These are phyloP conservation scores for Coregonus suidteri DNA, from an alignment of 2,797 vertebrate species.

Conservation along the genomic window DNA sequence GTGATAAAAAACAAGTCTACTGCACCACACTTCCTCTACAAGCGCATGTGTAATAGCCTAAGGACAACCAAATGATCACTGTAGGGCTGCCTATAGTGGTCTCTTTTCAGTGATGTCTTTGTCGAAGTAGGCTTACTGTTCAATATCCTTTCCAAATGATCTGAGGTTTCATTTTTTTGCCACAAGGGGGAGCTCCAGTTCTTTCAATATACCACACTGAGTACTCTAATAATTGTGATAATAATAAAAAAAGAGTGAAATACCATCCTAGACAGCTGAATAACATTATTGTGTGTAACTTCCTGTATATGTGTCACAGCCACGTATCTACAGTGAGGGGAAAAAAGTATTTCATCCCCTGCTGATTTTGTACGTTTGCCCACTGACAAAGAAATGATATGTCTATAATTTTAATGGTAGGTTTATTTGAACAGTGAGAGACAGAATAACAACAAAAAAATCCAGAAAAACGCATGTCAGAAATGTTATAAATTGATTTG, in stretches of 20 bases:
- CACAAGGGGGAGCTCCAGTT: conserved; percentile 4
- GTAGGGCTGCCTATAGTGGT: conserved; percentile 32
- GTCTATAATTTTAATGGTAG: too few species aligned
- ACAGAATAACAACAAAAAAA: too few species aligned
- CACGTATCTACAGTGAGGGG: conserved; percentile 1
- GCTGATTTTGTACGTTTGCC: too few species aligned
- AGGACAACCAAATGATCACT: conserved; percentile 12
- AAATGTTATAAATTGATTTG: too few species aligned
- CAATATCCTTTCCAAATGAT: neutral
- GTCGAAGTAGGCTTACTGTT: neutral
- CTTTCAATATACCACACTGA: neutral
- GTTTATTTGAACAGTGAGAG: too few species aligned
- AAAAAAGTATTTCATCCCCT: too few species aligned
- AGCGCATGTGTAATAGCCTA: neutral
- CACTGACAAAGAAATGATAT: too few species aligned
- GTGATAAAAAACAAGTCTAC: neutral
- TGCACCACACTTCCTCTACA: neutral
- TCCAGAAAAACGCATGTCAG: too few species aligned
- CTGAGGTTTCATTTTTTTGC: neutral
- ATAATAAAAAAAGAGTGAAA: neutral
- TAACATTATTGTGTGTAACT: conserved; percentile 31
- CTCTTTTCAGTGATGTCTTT: conserved; percentile 26
- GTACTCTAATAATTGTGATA: neutral
- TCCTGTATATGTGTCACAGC: conserved; percentile 46
- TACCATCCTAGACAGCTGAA: conserved; percentile 25